Conservation (phyloP, 2,888 invertebrate species). For the Eledona agricola region DNA sequence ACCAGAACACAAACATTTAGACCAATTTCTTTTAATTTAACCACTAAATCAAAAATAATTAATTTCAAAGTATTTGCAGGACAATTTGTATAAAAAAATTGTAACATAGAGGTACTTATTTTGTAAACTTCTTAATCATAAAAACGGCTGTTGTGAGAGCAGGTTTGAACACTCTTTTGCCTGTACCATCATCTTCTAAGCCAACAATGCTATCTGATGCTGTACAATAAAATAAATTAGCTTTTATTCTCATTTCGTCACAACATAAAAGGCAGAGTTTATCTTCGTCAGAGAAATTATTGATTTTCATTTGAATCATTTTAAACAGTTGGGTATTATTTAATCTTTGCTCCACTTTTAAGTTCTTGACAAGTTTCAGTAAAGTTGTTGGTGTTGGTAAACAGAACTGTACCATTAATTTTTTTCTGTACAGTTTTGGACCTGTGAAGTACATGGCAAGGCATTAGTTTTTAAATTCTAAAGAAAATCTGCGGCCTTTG, state of each 20-base stretch:
- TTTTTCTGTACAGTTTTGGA: constrained; percentile 17
- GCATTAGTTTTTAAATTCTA: constrained; percentile 24
- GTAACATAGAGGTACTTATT: constrained; percentile 2
- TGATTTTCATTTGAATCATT: constrained; percentile 21
- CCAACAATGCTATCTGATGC: constrained; percentile 1
- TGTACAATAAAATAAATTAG: constrained; percentile 4
- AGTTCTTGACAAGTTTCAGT: constrained; percentile 7
- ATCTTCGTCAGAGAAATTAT: constrained; percentile 6
- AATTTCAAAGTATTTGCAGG: too few species aligned
- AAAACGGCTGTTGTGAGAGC: constrained; percentile 2
- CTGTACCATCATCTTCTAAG: constrained; percentile 1
- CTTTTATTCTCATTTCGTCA: too few species aligned
- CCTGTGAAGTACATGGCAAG: constrained; percentile 25
- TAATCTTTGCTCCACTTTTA: constrained; percentile 12
- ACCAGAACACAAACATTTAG: too few species aligned
- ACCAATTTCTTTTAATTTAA: too few species aligned
- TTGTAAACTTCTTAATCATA: constrained; percentile 4
- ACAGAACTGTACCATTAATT: constrained; percentile 8
- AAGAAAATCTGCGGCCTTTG: constrained; percentile 24
- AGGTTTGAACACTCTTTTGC: background rate
- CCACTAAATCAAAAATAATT: too few species aligned
- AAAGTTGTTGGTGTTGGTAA: constrained; percentile 19
- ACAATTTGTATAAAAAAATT: background rate
- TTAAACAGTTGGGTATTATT: constrained; percentile 20
- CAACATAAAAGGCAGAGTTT: constrained; percentile 10